These are phyloP conservation scores for Protobothrops mucrosquamatus DNA, from an alignment of 2,113 vertebrate species.

Conservation along the genomic window DNA sequence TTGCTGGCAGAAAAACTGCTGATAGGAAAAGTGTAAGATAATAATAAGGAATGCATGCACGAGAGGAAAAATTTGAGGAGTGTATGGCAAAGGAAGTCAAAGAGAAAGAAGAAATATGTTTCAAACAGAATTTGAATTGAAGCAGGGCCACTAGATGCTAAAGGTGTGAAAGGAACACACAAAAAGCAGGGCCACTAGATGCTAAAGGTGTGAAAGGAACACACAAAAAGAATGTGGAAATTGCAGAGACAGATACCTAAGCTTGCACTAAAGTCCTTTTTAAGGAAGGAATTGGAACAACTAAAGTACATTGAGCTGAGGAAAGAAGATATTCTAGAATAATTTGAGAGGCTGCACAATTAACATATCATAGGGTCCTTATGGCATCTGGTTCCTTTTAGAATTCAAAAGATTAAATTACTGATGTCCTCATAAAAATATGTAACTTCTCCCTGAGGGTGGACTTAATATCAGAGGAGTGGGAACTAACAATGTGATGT, in stretches of 20 bases:
- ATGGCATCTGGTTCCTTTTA: background rate
- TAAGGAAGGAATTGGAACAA: background rate
- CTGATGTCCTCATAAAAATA: background rate
- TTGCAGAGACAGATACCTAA: background rate
- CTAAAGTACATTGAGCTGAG: background rate
- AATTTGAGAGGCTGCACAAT: background rate
- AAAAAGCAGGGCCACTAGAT: background rate
- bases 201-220: background rate
- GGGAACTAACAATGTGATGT: background rate
- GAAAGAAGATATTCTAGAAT: background rate
- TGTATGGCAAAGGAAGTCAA: background rate
- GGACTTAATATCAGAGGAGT: background rate
- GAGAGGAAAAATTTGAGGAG: background rate
- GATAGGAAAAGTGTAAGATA: background rate
- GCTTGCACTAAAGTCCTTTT: background rate
- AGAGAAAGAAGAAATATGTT: background rate
- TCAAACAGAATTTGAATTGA: background rate
- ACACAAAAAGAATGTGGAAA: background rate
- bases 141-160: background rate
- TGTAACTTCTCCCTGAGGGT: background rate
- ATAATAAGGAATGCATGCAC: background rate
- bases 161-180: background rate
- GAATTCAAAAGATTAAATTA: background rate
- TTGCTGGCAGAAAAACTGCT: background rate
- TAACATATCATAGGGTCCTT: background rate